Evolutionary conservation across 2,888 invertebrate genomes (phyloP).

Genomic region (Rotaria magnacalcarata): DNA sequence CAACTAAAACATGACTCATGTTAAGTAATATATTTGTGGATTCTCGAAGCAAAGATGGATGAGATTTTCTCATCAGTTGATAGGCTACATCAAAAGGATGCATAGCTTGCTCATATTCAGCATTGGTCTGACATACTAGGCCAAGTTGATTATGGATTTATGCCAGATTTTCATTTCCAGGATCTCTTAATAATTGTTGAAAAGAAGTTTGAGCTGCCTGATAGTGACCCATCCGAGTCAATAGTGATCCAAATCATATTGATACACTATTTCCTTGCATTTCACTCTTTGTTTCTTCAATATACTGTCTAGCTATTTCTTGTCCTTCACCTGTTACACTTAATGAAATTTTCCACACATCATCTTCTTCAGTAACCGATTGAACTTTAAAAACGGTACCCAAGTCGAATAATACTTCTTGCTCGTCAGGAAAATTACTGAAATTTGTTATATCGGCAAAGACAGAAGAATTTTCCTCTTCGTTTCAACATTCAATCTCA

Average conservation of each 20-base stretch:
- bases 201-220: background rate
- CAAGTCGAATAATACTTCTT: background rate
- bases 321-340: too few species aligned
- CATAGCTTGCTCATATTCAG: background rate
- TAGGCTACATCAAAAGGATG: background rate
- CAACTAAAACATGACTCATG: background rate
- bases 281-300: background rate
- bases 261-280: background rate
- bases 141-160: slow-evolving; percentile 17
- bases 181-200: background rate
- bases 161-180: background rate
- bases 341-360: background rate
- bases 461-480: background rate
- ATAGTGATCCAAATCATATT: background rate
- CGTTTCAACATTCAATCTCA: background rate
- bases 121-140: background rate
- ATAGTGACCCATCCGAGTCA: slow-evolving; percentile 13
- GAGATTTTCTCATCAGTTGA: background rate
- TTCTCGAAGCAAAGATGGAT: background rate
- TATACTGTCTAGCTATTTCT: background rate
- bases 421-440: background rate
- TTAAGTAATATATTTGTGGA: background rate
- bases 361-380: background rate
- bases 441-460: background rate
- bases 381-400: background rate